These are phyloP conservation scores for Heliconius ismenius DNA, from an alignment of 2,888 invertebrate species.

Conservation along the genomic window DNA sequence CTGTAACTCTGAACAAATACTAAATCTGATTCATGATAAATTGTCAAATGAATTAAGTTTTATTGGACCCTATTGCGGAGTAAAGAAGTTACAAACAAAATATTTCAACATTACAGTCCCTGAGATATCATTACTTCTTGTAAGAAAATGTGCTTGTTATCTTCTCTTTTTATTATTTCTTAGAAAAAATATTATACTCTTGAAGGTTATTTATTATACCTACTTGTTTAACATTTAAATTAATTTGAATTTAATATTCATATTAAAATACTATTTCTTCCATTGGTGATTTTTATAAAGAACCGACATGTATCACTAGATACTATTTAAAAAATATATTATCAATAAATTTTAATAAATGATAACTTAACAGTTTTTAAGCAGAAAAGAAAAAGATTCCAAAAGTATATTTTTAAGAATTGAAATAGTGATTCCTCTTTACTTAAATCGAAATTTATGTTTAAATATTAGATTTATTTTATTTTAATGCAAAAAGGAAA, in stretches of 20 bases:
- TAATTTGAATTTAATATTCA: background rate
- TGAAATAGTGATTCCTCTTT: background rate
- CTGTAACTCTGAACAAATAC: background rate
- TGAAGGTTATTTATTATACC: background rate
- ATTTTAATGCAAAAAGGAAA: background rate
- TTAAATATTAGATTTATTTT: background rate
- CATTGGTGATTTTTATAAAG: too few species aligned
- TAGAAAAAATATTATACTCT: background rate
- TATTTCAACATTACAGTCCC: background rate
- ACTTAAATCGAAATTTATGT: background rate
- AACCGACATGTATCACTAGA: too few species aligned
- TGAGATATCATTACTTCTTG: background rate
- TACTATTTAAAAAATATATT: too few species aligned
- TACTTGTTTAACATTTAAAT: background rate
- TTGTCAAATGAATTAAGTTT: background rate
- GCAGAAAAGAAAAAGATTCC: background rate
- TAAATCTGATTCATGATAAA: background rate
- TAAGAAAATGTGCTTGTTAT: constrained; percentile 10
- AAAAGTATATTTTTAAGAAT: background rate
- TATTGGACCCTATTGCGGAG: background rate
- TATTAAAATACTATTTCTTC: too few species aligned
- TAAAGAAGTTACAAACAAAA: background rate
- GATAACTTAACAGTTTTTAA: too few species aligned
- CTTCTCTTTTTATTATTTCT: background rate
- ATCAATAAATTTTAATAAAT: too few species aligned